Percentiles rank a stretch among this genome's conserved stretches.
Conservation (phyloP, 2,888 invertebrate genomes). For the Dolomedes plantarius region DNA sequence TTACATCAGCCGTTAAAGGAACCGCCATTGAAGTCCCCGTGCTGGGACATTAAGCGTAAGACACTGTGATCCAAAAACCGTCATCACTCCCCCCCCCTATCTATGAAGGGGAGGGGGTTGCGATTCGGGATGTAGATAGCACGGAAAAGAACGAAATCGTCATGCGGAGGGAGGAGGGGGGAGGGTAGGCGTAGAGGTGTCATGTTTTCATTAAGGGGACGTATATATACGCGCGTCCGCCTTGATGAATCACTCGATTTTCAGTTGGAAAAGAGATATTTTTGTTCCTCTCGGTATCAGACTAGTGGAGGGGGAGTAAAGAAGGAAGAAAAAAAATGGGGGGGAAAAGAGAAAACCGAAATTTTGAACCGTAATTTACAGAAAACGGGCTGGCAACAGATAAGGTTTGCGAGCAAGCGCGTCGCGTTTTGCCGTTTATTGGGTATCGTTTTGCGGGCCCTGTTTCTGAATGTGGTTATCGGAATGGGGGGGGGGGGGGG, state of each 20-base stretch:
- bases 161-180: not conserved
- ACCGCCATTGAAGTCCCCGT: not conserved
- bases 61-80: slow-evolving; percentile 7
- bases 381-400: slow-evolving; percentile 34
- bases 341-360: slow-evolving; percentile 25
- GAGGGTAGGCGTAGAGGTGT: not conserved
- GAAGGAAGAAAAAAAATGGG: not conserved
- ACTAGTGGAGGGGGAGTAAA: not conserved
- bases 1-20: slow-evolving; percentile 1
- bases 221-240: slow-evolving; percentile 8
- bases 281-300: slow-evolving; percentile 12
- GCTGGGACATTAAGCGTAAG: not conserved
- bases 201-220: slow-evolving; percentile 54
- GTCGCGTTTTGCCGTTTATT: slow-evolving; percentile 34
- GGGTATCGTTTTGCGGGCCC: slow-evolving; percentile 54
- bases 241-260: slow-evolving; percentile 9
- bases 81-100: not conserved
- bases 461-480: slow-evolving; percentile 52
- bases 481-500: slow-evolving; percentile 32
- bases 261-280: not conserved
- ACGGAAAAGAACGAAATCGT: not conserved
- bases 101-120: not conserved
- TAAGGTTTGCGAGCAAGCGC: too few relatives aligned
- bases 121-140: slow-evolving; percentile 13
- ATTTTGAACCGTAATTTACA: slow-evolving; percentile 57